Conservation (phyloP, 64 coral and sea anemone genomes). For the Stichodactyla helianthus region DNA sequence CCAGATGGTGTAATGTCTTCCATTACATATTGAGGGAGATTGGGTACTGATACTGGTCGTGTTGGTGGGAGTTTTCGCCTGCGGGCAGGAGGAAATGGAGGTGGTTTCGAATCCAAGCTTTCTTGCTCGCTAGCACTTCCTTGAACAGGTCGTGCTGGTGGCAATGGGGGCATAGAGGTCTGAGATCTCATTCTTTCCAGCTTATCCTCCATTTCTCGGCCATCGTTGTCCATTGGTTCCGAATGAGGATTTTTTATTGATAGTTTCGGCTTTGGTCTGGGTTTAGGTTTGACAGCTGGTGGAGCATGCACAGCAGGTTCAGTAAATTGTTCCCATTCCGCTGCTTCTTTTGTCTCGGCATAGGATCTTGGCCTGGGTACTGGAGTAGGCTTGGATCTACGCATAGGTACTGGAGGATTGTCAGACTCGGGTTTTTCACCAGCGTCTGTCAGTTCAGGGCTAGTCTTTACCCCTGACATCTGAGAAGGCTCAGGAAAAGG, state of each 20-base stretch:
- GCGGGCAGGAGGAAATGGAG: slow-evolving; percentile 16
- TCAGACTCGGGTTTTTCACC: not conserved
- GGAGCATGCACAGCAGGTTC: slow-evolving; percentile 7
- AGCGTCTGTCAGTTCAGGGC: not conserved
- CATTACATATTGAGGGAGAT: slow-evolving; percentile 5
- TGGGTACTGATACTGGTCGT: slow-evolving; percentile 12
- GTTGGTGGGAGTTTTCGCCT: slow-evolving; percentile 15
- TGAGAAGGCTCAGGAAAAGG: not conserved
- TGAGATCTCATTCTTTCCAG: not conserved
- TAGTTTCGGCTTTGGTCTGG: not conserved
- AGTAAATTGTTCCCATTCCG: not conserved
- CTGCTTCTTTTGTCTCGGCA: slow-evolving; percentile 16
- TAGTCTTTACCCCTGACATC: not conserved
- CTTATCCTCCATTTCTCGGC: not conserved
- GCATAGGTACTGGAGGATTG: slow-evolving; percentile 10
- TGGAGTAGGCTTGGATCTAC: slow-evolving; percentile 31
- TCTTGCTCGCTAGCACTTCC: not conserved
- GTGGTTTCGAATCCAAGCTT: not conserved
- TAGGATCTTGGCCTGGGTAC: slow-evolving; percentile 47
- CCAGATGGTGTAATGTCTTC: not conserved
- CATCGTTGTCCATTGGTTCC: not conserved
- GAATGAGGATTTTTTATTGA: not conserved
- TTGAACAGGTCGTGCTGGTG: not conserved
- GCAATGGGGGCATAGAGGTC: not conserved
- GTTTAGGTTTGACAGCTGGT: slow-evolving; percentile 26